phyloP scores from a whole-genome alignment of 1,140 invertebrate species.

The Bombus polaris region DNA sequence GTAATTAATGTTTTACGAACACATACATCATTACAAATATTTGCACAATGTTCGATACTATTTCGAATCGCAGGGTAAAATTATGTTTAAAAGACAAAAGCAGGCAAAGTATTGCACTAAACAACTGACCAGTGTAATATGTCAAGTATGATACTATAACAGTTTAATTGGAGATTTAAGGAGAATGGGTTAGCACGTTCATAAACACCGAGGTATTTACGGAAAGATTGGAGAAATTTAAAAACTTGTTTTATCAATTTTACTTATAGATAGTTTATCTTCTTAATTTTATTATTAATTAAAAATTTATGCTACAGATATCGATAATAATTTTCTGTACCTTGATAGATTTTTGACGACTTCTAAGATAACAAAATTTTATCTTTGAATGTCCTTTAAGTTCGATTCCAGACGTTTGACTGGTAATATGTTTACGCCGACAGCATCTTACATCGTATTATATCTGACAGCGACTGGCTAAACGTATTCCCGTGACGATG shows the following conservation, averaged over 20 bases:
- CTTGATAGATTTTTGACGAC: too few relatives aligned
- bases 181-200: background rate
- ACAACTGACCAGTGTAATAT: background rate
- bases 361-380: background rate
- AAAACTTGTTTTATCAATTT: too few relatives aligned
- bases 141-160: background rate
- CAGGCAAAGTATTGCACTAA: background rate
- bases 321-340: too few relatives aligned
- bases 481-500: background rate
- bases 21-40: background rate
- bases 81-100: background rate
- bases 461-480: background rate
- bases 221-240: background rate
- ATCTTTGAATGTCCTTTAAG: too few relatives aligned
- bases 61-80: background rate
- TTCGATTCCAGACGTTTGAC: background rate
- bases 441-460: background rate
- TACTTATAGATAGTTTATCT: background rate
- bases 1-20: background rate
- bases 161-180: background rate
- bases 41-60: background rate
- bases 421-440: background rate
- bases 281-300: background rate
- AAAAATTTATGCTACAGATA: background rate
- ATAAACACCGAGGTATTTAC: background rate